These are phyloP conservation scores for Ptilorrhoa leucosticta DNA, from an alignment of 2,113 vertebrate genomes.

Conservation along the genomic window DNA sequence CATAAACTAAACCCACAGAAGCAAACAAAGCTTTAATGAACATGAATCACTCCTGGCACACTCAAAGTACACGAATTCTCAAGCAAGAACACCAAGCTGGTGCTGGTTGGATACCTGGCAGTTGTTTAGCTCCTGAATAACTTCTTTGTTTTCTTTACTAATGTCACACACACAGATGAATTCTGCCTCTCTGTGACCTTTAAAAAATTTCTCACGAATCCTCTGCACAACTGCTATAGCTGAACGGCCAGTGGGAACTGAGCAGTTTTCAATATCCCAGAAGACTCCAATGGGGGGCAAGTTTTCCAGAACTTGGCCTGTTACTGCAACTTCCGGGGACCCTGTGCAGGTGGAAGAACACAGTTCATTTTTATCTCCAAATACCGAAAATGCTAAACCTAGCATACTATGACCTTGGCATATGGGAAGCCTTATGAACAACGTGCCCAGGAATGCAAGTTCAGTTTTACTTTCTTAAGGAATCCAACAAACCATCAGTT, in stretches of 20 bases:
- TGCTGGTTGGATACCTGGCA: slow-evolving; percentile 83
- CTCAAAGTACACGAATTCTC: background rate
- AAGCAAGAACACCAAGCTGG: background rate
- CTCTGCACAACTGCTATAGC: slow-evolving; percentile 90
- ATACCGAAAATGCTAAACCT: background rate
- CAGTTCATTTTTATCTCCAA: background rate
- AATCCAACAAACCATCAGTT: background rate
- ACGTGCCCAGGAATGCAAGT: background rate
- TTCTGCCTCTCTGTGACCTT: slow-evolving; percentile 95
- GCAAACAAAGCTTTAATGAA: background rate
- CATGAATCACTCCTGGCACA: background rate
- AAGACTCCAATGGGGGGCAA: slow-evolving; percentile 96
- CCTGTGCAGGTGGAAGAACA: slow-evolving; percentile 68
- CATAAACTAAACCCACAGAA: background rate
- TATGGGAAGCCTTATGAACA: background rate
- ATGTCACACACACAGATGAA: slow-evolving; percentile 99
- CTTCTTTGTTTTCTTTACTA: slow-evolving; percentile 96
- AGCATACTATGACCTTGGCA: background rate
- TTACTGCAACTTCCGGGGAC: slow-evolving; percentile 76
- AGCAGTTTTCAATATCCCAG: slow-evolving; percentile 99
- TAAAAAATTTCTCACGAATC: slow-evolving; percentile 91
- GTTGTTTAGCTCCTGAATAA: slow-evolving; percentile 98
- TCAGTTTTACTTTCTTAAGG: background rate
- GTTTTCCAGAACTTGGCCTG: slow-evolving; percentile 82
- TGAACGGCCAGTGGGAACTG: slow-evolving; percentile 90